A percentile compares a stretch with the other conserved stretches of the same genome.
Conservation (phyloP, 1,140 invertebrate genomes). For the Diabrotica undecimpunctata region DNA sequence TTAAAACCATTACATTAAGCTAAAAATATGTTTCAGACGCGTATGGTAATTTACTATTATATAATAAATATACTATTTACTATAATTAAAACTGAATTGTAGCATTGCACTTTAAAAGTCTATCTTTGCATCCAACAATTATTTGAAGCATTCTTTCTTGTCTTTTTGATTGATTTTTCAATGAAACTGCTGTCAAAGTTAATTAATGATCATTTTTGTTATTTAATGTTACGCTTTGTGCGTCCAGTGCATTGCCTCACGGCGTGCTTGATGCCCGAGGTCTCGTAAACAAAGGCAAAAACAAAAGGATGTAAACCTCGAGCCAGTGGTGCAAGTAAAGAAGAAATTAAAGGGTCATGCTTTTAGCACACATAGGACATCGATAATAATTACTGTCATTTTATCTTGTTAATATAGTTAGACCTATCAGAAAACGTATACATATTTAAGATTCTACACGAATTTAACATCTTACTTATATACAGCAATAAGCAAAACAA, state of each 20-base stretch:
- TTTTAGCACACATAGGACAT: too few relatives aligned
- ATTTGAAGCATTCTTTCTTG: neutral
- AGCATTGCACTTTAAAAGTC: neutral
- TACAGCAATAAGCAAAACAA: too few relatives aligned
- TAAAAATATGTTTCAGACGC: too few relatives aligned
- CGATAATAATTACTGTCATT: too few relatives aligned
- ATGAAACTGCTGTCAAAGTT: neutral
- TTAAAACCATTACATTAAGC: too few relatives aligned
- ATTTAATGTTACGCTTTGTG: slow-evolving; percentile 1
- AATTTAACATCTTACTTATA: too few relatives aligned
- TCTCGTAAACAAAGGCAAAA: slow-evolving; percentile 1
- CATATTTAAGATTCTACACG: too few relatives aligned
- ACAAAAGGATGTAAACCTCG: slow-evolving; percentile 2
- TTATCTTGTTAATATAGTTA: too few relatives aligned
- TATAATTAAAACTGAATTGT: neutral
- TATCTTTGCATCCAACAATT: neutral
- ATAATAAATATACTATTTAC: too few relatives aligned
- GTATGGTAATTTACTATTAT: too few relatives aligned
- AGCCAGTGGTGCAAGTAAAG: slow-evolving; percentile 1
- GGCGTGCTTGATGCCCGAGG: neutral
- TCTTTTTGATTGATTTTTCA: neutral
- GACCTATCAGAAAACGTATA: too few relatives aligned
- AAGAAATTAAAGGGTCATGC: neutral
- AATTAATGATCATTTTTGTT: slow-evolving; percentile 1
- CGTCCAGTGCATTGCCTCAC: neutral